Conservation (phyloP, 1,140 invertebrate genomes). For the Listronotus oregonensis region DNA sequence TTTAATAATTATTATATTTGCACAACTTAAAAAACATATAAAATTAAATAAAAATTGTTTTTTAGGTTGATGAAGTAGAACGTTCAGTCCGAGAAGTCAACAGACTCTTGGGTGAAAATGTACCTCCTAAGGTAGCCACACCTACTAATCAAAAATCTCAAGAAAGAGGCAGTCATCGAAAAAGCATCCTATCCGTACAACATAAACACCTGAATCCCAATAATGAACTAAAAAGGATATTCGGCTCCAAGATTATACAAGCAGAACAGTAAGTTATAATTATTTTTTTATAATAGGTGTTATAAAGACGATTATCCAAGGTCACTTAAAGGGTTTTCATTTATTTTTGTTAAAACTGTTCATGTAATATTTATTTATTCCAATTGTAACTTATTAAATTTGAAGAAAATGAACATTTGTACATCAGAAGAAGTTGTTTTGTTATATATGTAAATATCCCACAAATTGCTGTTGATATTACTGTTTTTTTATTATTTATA, state of each 20-base stretch:
- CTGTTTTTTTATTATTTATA: too few species aligned
- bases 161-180: slow-evolving; percentile 50
- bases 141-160: slow-evolving; percentile 41
- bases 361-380: too few species aligned
- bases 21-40: too few species aligned
- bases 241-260: slow-evolving; percentile 80
- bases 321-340: too few species aligned
- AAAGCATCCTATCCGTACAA: slow-evolving; percentile 67
- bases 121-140: slow-evolving; percentile 49
- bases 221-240: slow-evolving; percentile 83
- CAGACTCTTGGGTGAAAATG: slow-evolving; percentile 67
- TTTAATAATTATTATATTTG: too few species aligned
- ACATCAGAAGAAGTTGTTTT: too few species aligned
- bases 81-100: slow-evolving; percentile 74
- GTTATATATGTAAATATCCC: too few species aligned
- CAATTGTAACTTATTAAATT: too few species aligned
- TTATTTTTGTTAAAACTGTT: too few species aligned
- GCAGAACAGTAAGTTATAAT: slow-evolving; percentile 67
- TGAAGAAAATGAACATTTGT: too few species aligned
- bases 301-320: too few species aligned
- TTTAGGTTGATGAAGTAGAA: slow-evolving; percentile 74
- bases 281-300: slow-evolving; percentile 33
- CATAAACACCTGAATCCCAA: slow-evolving; percentile 79
- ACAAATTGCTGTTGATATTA: too few species aligned
- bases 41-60: slow-evolving; percentile 20